phyloP scores from a whole-genome alignment of 2,113 vertebrate genomes.

The Gymnobelideus leadbeateri region DNA sequence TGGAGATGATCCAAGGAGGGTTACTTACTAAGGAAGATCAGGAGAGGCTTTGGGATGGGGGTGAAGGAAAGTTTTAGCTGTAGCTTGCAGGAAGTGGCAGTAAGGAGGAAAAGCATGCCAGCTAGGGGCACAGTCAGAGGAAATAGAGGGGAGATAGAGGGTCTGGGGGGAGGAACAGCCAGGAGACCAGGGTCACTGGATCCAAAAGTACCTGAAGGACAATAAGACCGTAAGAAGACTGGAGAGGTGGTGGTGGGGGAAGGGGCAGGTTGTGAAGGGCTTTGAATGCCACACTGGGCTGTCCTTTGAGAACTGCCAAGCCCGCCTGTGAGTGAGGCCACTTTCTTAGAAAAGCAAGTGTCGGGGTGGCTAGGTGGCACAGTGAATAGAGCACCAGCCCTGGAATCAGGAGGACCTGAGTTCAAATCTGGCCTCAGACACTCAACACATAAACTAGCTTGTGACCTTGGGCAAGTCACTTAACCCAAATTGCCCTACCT shows the following conservation, averaged over 20 bases:
- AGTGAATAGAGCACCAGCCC: too few relatives aligned
- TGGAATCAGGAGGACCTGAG: too few relatives aligned
- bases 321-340: not conserved
- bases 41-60: not conserved
- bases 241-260: too few relatives aligned
- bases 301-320: not conserved
- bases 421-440: too few relatives aligned
- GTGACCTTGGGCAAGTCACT: too few relatives aligned
- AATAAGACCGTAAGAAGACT: not conserved
- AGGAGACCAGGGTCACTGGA: not conserved
- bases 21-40: not conserved
- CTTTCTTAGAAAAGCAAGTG: not conserved
- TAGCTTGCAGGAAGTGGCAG: not conserved
- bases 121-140: fast-evolving
- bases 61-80: not conserved
- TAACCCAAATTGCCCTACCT: too few relatives aligned
- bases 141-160: not conserved
- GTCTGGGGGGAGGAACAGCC: not conserved
- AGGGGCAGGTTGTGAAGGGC: not conserved
- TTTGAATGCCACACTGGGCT: not conserved
- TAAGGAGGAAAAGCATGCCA: not conserved
- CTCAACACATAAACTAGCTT: too few relatives aligned
- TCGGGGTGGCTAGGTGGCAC: too few relatives aligned
- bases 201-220: fast-evolving
- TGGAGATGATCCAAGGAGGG: not conserved